Evolutionary conservation across 2,888 invertebrate genomes (phyloP), one percentile per base, ranked within the genome.

Genomic region (Tetrapedia diversipes): DNA sequence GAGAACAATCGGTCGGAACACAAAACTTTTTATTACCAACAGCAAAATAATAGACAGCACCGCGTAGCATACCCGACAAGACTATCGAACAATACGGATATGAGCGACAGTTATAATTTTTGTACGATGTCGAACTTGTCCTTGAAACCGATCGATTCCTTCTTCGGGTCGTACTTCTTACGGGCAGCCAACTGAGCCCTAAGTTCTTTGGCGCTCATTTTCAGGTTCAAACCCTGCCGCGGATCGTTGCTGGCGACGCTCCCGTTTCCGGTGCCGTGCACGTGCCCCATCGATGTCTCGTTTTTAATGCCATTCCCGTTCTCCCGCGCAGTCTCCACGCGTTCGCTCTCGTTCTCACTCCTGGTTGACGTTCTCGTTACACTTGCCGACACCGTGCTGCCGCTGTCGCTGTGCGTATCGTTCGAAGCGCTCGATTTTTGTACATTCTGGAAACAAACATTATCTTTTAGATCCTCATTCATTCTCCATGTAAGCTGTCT

Each of bases 41-140:
- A 53, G 16, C 67, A 56, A 49, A 29, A 64, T 32, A 34, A 32
- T 34, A 47, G 22, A n/a, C n/a, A 77, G 66, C 61, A 78, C 63
- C 78, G 77, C 66, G 63, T 53, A 56, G 45, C 45, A 41, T 51
- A 60, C 47, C 43, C 57, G 51, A 64, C 41, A 34, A 56, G 41
- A 53, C 43, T 43, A 61, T 49, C 60, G 56, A 63, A 11, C 22
- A 41, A 8, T 39, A 32, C 19, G 32, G 34, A 11, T 10, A 39
- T 22, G 45, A 24, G 16, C 22, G 11, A 19, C 14, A 57, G 77
- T 93, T 95, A 98, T 92, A 98, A 95, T 93, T 98, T 97, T 92
- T 98, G 97, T 85, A 98, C 96, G 91, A 98, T 98, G 92, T 98
- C 97, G 91, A 97, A 97, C 93, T 98, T 98, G 93, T 97, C 96